A percentile compares a stretch with the other conserved stretches of the same genome.
phyloP scores from a whole-genome alignment of 2,888 invertebrate species.

The Fissipunctia ypsillon region DNA sequence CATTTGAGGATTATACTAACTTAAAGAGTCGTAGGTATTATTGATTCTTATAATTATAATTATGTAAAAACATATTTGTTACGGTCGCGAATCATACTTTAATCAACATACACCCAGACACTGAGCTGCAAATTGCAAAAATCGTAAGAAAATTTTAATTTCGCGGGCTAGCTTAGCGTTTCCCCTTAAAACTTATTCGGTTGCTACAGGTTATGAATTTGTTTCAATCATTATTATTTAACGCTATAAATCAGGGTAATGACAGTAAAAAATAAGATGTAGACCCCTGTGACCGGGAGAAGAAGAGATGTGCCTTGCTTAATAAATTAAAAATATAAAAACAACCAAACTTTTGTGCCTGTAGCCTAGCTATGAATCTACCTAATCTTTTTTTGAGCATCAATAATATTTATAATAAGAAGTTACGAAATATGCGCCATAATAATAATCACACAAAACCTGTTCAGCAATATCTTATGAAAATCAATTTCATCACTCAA shows the following conservation, averaged over 20 bases:
- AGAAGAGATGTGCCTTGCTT: background rate
- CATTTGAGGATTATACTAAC: too few species aligned
- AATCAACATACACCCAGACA: too few species aligned
- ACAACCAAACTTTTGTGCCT: background rate
- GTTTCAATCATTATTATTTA: background rate
- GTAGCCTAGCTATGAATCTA: background rate
- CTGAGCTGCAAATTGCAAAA: too few species aligned
- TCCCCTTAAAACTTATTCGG: background rate
- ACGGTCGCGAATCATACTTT: too few species aligned
- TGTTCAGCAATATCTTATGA: background rate
- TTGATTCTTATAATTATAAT: too few species aligned
- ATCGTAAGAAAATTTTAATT: too few species aligned
- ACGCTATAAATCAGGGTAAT: background rate
- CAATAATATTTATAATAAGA: background rate
- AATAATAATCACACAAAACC: conserved; percentile 8
- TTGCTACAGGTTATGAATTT: background rate
- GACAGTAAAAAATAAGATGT: background rate
- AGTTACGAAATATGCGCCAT: conserved; percentile 1
- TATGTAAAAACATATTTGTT: too few species aligned
- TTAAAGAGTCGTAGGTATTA: too few species aligned
- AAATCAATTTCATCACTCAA: conserved; percentile 17
- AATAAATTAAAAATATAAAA: background rate
- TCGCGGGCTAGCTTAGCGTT: too few species aligned
- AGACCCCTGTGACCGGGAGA: background rate
- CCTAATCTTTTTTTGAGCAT: background rate